phyloP scores from a whole-genome alignment of 2,113 vertebrate species.

The Rafetus swinhoei region DNA sequence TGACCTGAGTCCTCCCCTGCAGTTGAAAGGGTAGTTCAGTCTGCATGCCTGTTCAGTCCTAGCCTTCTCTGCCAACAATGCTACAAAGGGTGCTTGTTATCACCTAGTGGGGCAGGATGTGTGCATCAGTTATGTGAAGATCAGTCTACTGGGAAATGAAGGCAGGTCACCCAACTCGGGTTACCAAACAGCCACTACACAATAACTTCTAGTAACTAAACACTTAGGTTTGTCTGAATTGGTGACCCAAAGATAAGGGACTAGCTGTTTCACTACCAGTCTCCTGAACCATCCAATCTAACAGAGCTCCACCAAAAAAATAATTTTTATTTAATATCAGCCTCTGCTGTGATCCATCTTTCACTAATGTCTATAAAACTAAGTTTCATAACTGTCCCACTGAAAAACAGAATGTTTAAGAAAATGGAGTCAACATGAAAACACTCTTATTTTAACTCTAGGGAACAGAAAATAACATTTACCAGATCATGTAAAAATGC shows the following conservation, averaged over 20 bases:
- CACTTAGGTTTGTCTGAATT: background rate
- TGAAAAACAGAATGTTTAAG: background rate
- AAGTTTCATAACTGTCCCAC: background rate
- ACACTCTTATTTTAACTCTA: background rate
- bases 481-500: background rate
- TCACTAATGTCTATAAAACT: background rate
- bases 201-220: too few relatives aligned
- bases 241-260: background rate
- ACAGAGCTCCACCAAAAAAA: background rate
- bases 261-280: background rate
- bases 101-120: background rate
- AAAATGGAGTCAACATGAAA: background rate
- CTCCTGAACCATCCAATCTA: background rate
- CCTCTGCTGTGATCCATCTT: background rate
- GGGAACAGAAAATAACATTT: background rate
- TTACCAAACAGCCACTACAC: background rate
- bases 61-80: background rate
- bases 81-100: too few relatives aligned
- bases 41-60: fast-evolving
- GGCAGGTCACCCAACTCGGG: background rate
- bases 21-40: fast-evolving
- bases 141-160: background rate
- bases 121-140: background rate
- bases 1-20: background rate
- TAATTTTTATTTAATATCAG: background rate